Evolutionary conservation across 2,113 vertebrate species (phyloP), one percentile per base, ranked within the genome.

Genomic region (Epinephelus lanceolatus): DNA sequence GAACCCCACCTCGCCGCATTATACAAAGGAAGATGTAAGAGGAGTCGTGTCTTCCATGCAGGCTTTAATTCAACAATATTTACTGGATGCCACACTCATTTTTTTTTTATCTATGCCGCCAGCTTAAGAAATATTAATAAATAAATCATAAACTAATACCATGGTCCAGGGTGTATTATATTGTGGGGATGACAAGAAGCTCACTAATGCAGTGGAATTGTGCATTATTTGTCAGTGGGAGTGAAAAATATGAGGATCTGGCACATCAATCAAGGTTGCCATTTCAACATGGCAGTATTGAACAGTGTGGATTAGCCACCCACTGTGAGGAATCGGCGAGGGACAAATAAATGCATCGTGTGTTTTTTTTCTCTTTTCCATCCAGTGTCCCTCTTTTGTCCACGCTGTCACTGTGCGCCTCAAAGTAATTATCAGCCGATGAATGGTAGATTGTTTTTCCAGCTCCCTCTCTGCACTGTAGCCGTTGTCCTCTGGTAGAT

Each of bases 61-160:
- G 77, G 83, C 82, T 71, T 72, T 90, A 89, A 92, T 92, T 88
- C 86, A 88, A 69, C 85, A 73, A 80, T 84, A 89, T 94, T 91
- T 91, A 92, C 87, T 73, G 82, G 81, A 71, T 89, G 82, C 78
- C 68, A 71, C 81, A 86, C 85, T 91, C 71, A 42, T 86, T 84
- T 86, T 74, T 55, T n/a, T 70, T 88, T 85, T 70, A 90, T 93
- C 84, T 85, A 78, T 72, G 71, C 76, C 80, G 70, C 68, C 78
- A 84, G 91, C 85, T 89, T 92, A 89, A 89, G 86, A 87, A 85
- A 94, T 91, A 91, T 90, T 89, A 92, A 92, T 92, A 91, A 89
- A 92, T 92, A 92, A 92, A 93, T 84, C 72, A 86, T 79, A 78
- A 83, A 86, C 82, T 89, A 90, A 92, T 78, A 84, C 84, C 74